Evolutionary conservation across 2,888 invertebrate species (phyloP).

Genomic region (Phortica magna): DNA sequence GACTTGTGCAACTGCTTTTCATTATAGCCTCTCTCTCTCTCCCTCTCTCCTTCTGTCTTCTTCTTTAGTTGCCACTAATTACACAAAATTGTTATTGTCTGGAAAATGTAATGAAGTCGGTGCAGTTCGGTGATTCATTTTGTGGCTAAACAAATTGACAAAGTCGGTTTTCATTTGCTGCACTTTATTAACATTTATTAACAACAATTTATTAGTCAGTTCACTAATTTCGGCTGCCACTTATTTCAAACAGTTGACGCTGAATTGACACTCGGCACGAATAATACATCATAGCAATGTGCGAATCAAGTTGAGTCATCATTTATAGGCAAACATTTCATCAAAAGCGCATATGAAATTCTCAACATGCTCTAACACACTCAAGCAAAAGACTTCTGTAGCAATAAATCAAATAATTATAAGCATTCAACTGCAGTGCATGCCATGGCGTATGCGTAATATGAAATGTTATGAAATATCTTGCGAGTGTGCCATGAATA

Average conservation of each 20-base stretch:
- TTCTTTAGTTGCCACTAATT: conserved; percentile 56
- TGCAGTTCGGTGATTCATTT: conserved; percentile 59
- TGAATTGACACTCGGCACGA: too few relatives aligned
- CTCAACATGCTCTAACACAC: background rate
- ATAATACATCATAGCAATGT: too few relatives aligned
- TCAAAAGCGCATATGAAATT: background rate
- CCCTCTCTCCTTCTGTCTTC: conserved; percentile 26
- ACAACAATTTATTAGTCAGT: background rate
- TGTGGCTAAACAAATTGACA: conserved; percentile 51
- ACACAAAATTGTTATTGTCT: conserved; percentile 62
- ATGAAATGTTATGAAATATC: background rate
- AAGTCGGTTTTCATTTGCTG: conserved; percentile 35
- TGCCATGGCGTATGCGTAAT: conserved; percentile 20
- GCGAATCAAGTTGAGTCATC: background rate
- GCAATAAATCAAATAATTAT: background rate
- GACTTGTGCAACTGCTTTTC: conserved; percentile 18
- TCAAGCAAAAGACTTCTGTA: background rate
- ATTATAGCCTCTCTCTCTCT: conserved; percentile 43
- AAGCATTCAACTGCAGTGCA: background rate
- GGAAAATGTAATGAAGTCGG: conserved; percentile 69
- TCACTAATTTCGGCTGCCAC: background rate
- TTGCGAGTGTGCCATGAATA: background rate
- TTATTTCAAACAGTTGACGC: background rate
- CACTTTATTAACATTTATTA: background rate
- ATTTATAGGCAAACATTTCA: background rate